Evolutionary conservation across 2,888 invertebrate species (phyloP), one percentile per base, ranked within the genome.

Genomic region (Dicyrtomina minuta): DNA sequence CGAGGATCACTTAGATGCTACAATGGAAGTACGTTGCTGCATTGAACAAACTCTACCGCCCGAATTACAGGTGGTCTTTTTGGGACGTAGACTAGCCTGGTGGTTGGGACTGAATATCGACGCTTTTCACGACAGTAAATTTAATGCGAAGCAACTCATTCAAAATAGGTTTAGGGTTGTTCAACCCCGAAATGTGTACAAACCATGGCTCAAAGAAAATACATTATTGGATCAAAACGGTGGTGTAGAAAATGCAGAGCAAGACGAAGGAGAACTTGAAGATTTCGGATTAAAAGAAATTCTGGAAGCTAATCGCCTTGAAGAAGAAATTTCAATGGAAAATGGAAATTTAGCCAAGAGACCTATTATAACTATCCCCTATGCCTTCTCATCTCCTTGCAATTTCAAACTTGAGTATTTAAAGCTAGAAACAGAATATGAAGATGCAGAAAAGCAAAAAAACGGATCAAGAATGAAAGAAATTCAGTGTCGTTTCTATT

Each of bases 261-360:
- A n/a, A n/a, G 70, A 69, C 17, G 39, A 59, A 8, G 72, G 61
- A 15, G 72, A 72, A 4, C 73, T 74, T 41, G 73, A 77, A 20
- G n/a, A n/a, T n/a, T 73, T 70, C n/a, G 74, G 75, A 26, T 12
- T 76, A 26, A 67, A 74, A n/a, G 75, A 75, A 46, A 22, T 76
- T 1, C 27, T 73, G 64, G 70, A n/a, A n/a, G n/a, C 65, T 8
- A 67, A 71, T 22, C 68, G 76, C 17, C 41, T 76, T 12, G 13
- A 73, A 0, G 76, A 76, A 49, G 72, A 59, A 41, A 41, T 59
- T 59, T 6, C 22, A n/a, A n/a, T n/a, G n/a, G n/a, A n/a, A n/a
- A n/a, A n/a, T n/a, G n/a, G n/a, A n/a, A n/a, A n/a, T n/a, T n/a
- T n/a, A n/a, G n/a, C n/a, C n/a, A n/a, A n/a, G n/a, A n/a, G n/a